Conservation (phyloP, 92 coral and sea anemone species). For the Zoanthus gigantus region DNA sequence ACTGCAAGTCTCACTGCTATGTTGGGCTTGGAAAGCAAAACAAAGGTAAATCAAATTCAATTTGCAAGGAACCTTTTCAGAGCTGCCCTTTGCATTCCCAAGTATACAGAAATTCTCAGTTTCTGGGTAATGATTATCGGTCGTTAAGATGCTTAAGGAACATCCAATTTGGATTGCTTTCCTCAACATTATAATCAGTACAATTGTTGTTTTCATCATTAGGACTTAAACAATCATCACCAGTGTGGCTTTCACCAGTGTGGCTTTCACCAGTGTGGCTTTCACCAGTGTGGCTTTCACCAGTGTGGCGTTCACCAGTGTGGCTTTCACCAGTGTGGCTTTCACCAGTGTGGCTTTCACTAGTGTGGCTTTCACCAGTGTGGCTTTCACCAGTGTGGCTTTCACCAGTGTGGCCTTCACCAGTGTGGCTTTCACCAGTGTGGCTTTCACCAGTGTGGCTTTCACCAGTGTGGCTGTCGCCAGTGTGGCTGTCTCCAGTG, state of each 20-base stretch:
- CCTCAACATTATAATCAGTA: neutral
- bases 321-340: no score
- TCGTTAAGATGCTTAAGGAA: neutral
- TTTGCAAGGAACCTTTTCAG: neutral
- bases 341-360: no score
- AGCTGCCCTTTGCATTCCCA: neutral
- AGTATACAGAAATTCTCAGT: neutral
- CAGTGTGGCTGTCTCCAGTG: neutral
- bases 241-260: neutral
- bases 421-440: no score
- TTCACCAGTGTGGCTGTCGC: no score
- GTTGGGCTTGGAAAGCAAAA: slow-evolving; percentile 75
- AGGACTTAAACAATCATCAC: neutral
- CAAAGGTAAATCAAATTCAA: slow-evolving; percentile 39
- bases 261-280: neutral
- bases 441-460: no score
- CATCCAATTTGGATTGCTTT: no score
- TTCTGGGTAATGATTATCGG: neutral
- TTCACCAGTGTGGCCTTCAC: neutral
- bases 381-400: no score
- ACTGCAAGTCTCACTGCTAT: slow-evolving; percentile 83
- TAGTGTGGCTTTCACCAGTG: no score
- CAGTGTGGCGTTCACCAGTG: no score
- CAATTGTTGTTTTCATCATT: neutral
- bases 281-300: no score